Percentiles rank a stretch among this genome's conserved stretches.
phyloP scores from a whole-genome alignment of 2,888 invertebrate genomes.

The Athalia circularis region DNA sequence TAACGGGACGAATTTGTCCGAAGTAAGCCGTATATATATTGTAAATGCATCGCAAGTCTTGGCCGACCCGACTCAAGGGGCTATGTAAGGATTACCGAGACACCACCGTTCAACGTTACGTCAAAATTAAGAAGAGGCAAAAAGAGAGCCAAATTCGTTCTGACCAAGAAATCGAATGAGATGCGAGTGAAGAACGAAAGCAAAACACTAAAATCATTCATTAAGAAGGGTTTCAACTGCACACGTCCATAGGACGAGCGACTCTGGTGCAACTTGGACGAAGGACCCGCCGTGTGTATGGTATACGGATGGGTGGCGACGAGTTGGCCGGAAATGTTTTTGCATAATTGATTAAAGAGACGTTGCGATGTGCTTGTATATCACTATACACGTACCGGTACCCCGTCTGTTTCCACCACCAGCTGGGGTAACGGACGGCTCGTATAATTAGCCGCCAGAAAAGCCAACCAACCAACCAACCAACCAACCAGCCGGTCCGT shows the following conservation, averaged over 20 bases:
- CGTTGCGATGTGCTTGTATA: conserved; percentile 40
- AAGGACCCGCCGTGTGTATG: no score
- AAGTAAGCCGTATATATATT: conserved; percentile 23
- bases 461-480: background rate
- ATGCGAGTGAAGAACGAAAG: conserved; percentile 5
- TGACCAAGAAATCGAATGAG: no score
- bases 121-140: conserved; percentile 43
- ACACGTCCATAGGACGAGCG: no score
- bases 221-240: no score
- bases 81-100: background rate
- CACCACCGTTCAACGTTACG: background rate
- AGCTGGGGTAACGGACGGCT: conserved; percentile 6
- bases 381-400: no score
- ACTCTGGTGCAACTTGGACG: no score
- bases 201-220: background rate
- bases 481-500: background rate
- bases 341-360: conserved; percentile 74
- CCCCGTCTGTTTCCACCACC: conserved; percentile 17
- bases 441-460: conserved; percentile 29
- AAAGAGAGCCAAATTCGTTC: background rate
- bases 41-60: conserved; percentile 37
- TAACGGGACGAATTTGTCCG: conserved; percentile 34
- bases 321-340: conserved; percentile 64
- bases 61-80: conserved; percentile 6
- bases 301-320: background rate